Conservation (phyloP, 2,797 vertebrate genomes). For the Taeniopygia guttata region DNA sequence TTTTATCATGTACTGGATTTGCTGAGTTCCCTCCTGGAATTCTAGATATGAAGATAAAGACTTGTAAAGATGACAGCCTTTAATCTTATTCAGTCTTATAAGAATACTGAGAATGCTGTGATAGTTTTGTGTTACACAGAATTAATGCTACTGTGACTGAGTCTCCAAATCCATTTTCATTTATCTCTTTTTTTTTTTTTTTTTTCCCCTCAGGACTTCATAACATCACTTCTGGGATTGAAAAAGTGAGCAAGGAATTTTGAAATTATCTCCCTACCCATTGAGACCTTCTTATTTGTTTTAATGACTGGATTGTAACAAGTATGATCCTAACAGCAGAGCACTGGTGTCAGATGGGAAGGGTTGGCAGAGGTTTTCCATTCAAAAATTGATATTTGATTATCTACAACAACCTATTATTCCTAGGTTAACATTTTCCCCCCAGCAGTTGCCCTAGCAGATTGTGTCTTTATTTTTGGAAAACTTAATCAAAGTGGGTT, state of each 20-base stretch:
- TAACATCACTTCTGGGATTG: neutral
- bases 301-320: neutral
- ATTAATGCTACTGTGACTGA: neutral
- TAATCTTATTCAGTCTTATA: neutral
- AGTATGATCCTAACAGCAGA: neutral
- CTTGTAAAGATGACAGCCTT: neutral
- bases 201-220: neutral
- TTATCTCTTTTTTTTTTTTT: neutral
- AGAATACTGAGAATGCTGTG: neutral
- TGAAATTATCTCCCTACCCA: neutral
- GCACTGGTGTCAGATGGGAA: neutral
- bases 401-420: neutral
- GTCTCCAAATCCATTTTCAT: neutral
- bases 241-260: neutral
- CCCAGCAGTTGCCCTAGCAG: neutral
- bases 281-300: neutral
- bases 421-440: neutral
- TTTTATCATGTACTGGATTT: neutral
- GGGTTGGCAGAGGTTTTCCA: neutral
- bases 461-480: neutral
- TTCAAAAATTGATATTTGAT: neutral
- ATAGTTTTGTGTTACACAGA: neutral
- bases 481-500: neutral
- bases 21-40: neutral
- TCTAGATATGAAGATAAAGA: neutral